Percentiles rank a stretch among this genome's conserved stretches.
These are phyloP conservation scores for Simalia tracyae DNA, from an alignment of 2,797 vertebrate species.

Conservation along the genomic window DNA sequence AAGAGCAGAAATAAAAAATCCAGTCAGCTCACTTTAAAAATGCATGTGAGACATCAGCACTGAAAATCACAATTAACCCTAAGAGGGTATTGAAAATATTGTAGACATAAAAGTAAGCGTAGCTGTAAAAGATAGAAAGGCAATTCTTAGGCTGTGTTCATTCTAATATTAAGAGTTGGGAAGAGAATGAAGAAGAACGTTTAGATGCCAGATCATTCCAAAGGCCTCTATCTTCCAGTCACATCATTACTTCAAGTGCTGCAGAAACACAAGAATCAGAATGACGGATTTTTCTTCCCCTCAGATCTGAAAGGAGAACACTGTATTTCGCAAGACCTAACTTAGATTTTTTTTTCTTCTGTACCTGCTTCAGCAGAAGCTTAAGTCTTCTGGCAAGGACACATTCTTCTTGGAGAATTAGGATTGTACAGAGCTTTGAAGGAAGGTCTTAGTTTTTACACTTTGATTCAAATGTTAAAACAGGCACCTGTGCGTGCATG, in stretches of 20 bases:
- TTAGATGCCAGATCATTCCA: slow-evolving; percentile 38
- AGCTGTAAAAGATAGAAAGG: not conserved
- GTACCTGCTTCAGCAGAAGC: not conserved
- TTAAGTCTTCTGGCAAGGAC: not conserved
- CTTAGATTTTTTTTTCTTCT: not conserved
- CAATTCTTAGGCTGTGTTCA: not conserved
- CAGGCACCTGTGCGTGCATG: not conserved
- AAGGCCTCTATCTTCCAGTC: slow-evolving; percentile 36
- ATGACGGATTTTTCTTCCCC: slow-evolving; percentile 35
- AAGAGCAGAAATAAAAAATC: not conserved
- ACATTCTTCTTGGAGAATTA: not conserved
- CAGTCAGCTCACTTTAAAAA: not conserved
- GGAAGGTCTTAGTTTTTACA: not conserved
- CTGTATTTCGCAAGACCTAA: not conserved
- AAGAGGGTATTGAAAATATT: not conserved
- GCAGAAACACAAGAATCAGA: slow-evolving; percentile 19
- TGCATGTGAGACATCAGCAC: not conserved
- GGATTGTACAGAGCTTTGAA: not conserved
- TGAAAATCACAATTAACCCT: not conserved
- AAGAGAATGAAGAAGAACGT: not conserved
- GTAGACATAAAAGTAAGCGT: not conserved
- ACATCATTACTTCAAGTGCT: slow-evolving; percentile 39
- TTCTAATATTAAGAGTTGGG: not conserved
- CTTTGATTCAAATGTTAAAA: not conserved
- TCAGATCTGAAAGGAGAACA: slow-evolving; percentile 29